Evolutionary conservation across 2,113 vertebrate species (phyloP).

Genomic region (Hemibagrus wyckioides): DNA sequence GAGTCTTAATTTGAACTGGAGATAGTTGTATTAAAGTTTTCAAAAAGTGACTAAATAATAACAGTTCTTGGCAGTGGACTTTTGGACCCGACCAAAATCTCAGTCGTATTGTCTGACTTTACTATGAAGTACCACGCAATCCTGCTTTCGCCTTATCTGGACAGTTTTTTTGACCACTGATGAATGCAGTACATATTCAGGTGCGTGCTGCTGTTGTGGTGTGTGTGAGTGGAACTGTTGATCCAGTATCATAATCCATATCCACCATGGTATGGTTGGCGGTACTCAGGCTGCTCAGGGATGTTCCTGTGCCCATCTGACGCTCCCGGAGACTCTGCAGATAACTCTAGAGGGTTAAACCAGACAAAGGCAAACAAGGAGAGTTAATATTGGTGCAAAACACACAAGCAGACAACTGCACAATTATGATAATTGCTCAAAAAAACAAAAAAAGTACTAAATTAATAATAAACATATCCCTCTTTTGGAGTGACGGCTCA

Average conservation of each 20-base stretch:
- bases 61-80: not conserved
- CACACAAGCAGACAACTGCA: not conserved
- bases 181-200: constrained; percentile 55
- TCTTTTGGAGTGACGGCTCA: not conserved
- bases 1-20: not conserved
- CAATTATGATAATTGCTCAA: not conserved
- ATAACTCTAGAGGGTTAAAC: constrained; percentile 75
- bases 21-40: not conserved
- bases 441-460: not conserved
- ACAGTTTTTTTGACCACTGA: not conserved
- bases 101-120: not conserved
- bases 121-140: not conserved
- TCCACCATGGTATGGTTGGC: constrained; percentile 76
- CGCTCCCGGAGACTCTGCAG: constrained; percentile 85
- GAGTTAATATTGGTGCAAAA: not conserved
- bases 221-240: constrained; percentile 79
- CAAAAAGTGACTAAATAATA: not conserved
- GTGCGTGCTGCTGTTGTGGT: constrained; percentile 72
- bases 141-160: not conserved
- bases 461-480: not conserved
- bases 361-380: constrained; percentile 8
- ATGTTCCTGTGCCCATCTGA: constrained; percentile 77
- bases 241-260: constrained; percentile 81
- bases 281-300: constrained; percentile 77
- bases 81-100: not conserved